phyloP scores from a whole-genome alignment of 2,113 vertebrate species.

The Semicossyphus pulcher region DNA sequence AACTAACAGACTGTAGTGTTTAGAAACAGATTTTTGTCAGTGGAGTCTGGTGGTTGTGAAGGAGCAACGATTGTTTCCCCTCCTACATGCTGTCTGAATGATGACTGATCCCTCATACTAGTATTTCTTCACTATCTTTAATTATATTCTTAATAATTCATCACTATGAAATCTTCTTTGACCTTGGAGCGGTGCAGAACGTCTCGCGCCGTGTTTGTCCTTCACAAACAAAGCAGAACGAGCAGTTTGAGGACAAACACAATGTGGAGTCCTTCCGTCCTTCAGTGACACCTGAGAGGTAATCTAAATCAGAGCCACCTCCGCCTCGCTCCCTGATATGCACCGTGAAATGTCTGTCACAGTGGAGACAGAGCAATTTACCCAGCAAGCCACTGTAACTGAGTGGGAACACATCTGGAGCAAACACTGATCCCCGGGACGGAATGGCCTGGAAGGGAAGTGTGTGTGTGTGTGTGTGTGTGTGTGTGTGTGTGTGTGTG shows the following conservation, averaged over 20 bases:
- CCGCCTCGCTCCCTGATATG: neutral
- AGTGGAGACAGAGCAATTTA: conserved; percentile 54
- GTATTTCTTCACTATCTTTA: neutral
- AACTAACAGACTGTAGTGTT: too few species aligned
- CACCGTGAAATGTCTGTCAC: conserved; percentile 64
- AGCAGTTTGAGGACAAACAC: conserved; percentile 21
- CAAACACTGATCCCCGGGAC: conserved; percentile 31
- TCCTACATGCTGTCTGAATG: neutral
- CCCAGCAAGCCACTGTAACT: conserved; percentile 36
- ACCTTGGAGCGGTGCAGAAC: conserved; percentile 3
- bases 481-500: conserved; percentile 10
- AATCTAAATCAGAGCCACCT: conserved; percentile 41
- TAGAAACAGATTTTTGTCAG: too few species aligned
- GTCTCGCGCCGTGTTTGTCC: conserved; percentile 22
- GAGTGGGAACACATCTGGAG: conserved; percentile 30
- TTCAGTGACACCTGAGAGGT: conserved; percentile 16
- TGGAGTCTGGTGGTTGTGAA: too few species aligned
- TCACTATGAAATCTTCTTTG: neutral
- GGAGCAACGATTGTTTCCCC: too few species aligned
- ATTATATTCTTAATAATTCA: conserved; percentile 27
- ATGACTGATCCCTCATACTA: neutral
- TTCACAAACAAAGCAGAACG: conserved; percentile 39
- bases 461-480: conserved; percentile 5
- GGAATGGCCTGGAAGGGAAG: conserved; percentile 8
- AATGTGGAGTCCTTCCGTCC: neutral